Evolutionary conservation across 2,888 invertebrate genomes (phyloP).

Genomic region (Pandemis heparana): DNA sequence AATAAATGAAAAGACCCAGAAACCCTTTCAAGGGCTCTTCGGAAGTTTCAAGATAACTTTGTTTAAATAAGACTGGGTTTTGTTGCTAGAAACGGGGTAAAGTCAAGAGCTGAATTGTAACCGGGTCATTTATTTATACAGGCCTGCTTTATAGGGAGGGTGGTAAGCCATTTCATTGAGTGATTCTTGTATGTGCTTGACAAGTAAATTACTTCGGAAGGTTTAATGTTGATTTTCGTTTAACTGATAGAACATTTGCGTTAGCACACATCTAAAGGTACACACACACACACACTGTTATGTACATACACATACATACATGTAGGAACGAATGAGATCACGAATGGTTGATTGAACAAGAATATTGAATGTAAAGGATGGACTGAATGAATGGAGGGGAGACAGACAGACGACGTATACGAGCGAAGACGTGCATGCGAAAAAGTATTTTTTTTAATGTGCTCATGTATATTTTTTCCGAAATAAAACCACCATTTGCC

Average conservation of each 20-base stretch:
- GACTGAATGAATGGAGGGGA: no score
- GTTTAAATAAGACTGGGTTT: slow-evolving; percentile 59
- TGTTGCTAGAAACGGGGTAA: slow-evolving; percentile 43
- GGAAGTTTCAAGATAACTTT: slow-evolving; percentile 60
- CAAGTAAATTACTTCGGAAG: slow-evolving; percentile 7
- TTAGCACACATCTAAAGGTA: background rate
- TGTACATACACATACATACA: no score
- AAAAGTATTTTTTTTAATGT: no score
- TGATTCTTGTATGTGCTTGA: background rate
- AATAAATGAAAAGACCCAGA: slow-evolving; percentile 59
- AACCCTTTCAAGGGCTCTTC: slow-evolving; percentile 57
- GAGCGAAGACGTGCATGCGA: no score
- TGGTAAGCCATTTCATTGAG: background rate
- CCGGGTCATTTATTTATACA: slow-evolving; percentile 28
- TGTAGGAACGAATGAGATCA: no score
- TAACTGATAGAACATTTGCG: background rate
- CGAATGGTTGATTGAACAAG: no score
- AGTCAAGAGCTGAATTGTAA: slow-evolving; percentile 28
- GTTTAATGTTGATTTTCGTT: background rate
- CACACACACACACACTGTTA: no score
- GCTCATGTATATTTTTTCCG: no score
- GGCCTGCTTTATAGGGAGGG: slow-evolving; percentile 6
- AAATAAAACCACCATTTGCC: no score
- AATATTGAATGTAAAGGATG: no score
- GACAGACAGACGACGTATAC: no score